phyloP scores from a whole-genome alignment of 2,113 vertebrate species.

The Sinocyclocheilus grahami region DNA sequence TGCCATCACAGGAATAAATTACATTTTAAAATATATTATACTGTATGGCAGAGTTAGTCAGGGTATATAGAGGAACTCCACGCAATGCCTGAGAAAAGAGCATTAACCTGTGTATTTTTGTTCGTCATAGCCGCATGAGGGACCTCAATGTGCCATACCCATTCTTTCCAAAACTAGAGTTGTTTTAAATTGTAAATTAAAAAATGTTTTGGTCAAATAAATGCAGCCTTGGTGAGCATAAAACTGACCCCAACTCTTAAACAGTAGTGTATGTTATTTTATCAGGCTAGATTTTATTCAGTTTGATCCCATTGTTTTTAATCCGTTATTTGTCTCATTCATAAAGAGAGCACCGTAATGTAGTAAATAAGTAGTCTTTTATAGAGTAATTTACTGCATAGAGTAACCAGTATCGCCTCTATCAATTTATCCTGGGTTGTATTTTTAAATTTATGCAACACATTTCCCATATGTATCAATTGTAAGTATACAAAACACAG shows the following conservation, averaged over 20 bases:
- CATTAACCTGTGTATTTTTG: no score
- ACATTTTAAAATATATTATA: no score
- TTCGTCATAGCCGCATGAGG: no score
- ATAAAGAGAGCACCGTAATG: background rate
- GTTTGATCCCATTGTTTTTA: slow-evolving; percentile 16
- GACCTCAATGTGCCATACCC: no score
- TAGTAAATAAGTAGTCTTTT: background rate
- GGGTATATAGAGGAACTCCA: no score
- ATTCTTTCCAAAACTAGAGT: no score
- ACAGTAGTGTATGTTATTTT: background rate
- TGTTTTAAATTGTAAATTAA: no score
- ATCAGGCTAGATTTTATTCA: slow-evolving; percentile 9
- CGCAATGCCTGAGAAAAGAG: no score
- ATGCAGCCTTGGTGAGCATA: background rate
- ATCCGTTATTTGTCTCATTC: background rate
- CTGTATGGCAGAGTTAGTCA: no score
- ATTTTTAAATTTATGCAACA: slow-evolving; percentile 49
- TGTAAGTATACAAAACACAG: slow-evolving; percentile 35
- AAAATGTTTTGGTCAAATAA: background rate
- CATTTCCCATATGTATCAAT: slow-evolving; percentile 23
- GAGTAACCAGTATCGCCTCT: slow-evolving; percentile 27
- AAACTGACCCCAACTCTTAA: background rate
- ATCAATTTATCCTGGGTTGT: slow-evolving; percentile 38
- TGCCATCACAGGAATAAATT: no score
- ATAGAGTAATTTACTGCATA: slow-evolving; percentile 31